A percentile compares a stretch with the other conserved stretches of the same genome.
phyloP scores from a whole-genome alignment of 1,140 invertebrate species.

The Proales similis region DNA sequence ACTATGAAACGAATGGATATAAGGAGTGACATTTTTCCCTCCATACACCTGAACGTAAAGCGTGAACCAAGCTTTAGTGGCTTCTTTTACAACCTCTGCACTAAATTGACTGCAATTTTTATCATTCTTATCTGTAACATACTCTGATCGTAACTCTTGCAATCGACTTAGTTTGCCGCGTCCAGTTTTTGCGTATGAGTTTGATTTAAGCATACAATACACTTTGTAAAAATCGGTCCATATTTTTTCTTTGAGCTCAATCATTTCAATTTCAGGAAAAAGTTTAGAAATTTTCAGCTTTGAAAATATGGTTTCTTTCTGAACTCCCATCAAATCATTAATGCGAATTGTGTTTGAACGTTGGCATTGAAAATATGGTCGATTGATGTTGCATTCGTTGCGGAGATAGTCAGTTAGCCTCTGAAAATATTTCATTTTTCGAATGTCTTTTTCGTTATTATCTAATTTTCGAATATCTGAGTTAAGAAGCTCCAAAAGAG shows the following conservation, averaged over 20 bases:
- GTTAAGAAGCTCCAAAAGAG: neutral
- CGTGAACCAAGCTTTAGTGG: neutral
- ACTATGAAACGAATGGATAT: slow-evolving; percentile 21
- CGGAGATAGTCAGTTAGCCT: neutral
- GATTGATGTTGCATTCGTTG: neutral
- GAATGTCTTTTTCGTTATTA: slow-evolving; percentile 4
- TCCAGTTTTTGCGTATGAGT: too few relatives aligned
- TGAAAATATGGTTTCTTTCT: slow-evolving; percentile 4
- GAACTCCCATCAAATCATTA: neutral
- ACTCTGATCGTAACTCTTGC: neutral
- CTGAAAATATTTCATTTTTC: neutral
- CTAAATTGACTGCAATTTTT: neutral
- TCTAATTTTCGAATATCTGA: slow-evolving; percentile 1
- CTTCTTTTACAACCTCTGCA: slow-evolving; percentile 2
- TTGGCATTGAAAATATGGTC: neutral
- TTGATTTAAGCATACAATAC: too few relatives aligned
- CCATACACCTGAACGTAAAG: slow-evolving; percentile 13
- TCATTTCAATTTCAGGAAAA: too few relatives aligned
- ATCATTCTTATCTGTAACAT: neutral
- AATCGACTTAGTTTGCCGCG: too few relatives aligned
- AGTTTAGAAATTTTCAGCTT: neutral
- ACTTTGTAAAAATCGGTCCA: too few relatives aligned
- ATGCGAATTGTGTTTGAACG: neutral
- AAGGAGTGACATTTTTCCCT: slow-evolving; percentile 29
- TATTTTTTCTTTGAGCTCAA: too few relatives aligned